Evolutionary conservation across 2,888 invertebrate species (phyloP), one percentile per base, ranked within the genome.

Genomic region (Drosophila kuntzei): DNA sequence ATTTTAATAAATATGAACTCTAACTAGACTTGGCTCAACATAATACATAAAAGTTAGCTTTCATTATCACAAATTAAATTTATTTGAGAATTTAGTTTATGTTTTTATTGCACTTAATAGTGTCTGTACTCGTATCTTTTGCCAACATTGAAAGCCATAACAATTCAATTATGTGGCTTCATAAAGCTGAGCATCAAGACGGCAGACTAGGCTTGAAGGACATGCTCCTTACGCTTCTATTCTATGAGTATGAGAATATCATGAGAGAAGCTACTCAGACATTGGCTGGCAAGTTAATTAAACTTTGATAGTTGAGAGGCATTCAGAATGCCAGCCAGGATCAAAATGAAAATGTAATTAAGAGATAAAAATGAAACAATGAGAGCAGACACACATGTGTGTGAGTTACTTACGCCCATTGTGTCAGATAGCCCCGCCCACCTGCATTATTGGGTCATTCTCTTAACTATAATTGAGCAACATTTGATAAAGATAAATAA

Each of bases 301-400:
- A 83, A 84, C 77, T 84, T 79, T 70, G 63, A 50, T 69, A 59
- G 57, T 64, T 67, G 62, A 69, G 44, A 58, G 74, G 68, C 78
- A 65, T 71, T 60, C 4, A 16, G 58, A 68, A 76, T 67, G 68
- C 36, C 57, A 62, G 68, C 27, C 68, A 62, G 68, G 60, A 43
- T 25, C 54, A 29, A 80, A 81, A 83, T 86, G 83, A 80, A 81
- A 87, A 83, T 77, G 79, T 81, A 83, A 83, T 83, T 83, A 83
- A 81, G 76, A 79, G 83, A 83, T 83, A 87, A 80, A 84, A 77
- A 62, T 58, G 79, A 77, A 79, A 81, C 87, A 87, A 80, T 79
- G 70, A 53, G 41, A 20, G n/a, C n/a, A 47, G 54, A 27, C 59
- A 59, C 44, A 44, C 25, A 46, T 32, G 2, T 16, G 11, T 43